Percentiles rank a stretch among this genome's conserved stretches.
These are phyloP conservation scores for Junco hyemalis DNA, from an alignment of 2,113 vertebrate genomes.

Conservation along the genomic window DNA sequence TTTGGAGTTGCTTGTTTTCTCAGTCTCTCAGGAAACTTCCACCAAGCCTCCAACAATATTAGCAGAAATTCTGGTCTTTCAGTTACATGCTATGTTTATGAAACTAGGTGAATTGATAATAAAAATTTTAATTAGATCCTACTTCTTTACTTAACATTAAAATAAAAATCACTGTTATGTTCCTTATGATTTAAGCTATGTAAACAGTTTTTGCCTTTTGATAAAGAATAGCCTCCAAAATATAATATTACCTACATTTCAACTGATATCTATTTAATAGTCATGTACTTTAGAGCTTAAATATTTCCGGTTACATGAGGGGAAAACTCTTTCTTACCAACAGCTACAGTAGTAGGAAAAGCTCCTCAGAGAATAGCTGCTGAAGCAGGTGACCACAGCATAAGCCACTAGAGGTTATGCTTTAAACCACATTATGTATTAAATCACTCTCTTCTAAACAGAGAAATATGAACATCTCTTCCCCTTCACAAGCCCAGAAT, in stretches of 20 bases:
- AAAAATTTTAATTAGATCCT: neutral
- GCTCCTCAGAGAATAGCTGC: neutral
- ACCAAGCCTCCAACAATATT: neutral
- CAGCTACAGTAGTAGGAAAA: neutral
- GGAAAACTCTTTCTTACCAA: neutral
- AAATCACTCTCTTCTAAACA: neutral
- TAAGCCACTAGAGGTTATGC: neutral
- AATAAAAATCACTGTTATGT: neutral
- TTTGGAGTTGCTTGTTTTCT: neutral
- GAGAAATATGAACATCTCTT: neutral
- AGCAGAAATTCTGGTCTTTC: neutral
- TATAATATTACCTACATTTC: neutral
- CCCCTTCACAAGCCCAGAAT: neutral
- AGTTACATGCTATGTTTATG: neutral
- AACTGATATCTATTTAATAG: neutral
- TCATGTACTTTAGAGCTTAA: neutral
- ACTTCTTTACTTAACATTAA: neutral
- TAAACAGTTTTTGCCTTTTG: neutral
- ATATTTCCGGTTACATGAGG: neutral
- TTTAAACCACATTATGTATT: neutral
- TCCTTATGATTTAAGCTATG: neutral
- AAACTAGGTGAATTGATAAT: neutral
- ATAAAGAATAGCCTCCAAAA: neutral
- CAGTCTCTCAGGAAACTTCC: neutral
- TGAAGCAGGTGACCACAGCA: neutral